Conservation (phyloP, 2,113 vertebrate species). For the Dromas ardeola region DNA sequence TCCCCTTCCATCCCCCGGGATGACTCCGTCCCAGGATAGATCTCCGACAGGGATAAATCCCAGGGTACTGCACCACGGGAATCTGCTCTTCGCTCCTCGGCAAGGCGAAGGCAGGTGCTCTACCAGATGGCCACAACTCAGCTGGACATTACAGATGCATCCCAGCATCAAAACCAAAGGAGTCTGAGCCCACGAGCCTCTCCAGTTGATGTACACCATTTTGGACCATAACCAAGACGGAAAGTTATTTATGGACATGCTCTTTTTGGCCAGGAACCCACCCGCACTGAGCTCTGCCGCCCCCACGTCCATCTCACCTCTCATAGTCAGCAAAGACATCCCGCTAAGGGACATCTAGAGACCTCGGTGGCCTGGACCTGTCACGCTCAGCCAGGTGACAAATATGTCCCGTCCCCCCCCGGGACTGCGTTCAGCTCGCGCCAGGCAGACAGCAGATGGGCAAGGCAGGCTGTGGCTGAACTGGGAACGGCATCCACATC, state of each 20-base stretch:
- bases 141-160: not conserved
- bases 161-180: not conserved
- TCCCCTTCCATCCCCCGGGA: not conserved
- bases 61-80: not conserved
- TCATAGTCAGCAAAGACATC: not conserved
- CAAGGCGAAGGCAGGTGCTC: not conserved
- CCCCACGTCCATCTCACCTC: accelerated
- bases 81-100: not conserved
- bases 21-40: not conserved
- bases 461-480: not conserved
- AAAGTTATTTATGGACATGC: not conserved
- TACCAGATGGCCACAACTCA: not conserved
- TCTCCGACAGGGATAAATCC: not conserved
- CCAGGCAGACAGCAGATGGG: conserved; percentile 4
- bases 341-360: not conserved
- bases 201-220: not conserved
- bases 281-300: not conserved
- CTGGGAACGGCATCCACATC: not conserved
- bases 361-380: not conserved
- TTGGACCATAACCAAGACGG: not conserved
- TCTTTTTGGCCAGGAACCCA: not conserved
- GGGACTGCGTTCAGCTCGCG: not conserved
- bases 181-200: not conserved
- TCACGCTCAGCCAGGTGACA: not conserved
- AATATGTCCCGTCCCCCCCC: not conserved